phyloP scores from a whole-genome alignment of 2,888 invertebrate species.

The Hartigia nigra region DNA sequence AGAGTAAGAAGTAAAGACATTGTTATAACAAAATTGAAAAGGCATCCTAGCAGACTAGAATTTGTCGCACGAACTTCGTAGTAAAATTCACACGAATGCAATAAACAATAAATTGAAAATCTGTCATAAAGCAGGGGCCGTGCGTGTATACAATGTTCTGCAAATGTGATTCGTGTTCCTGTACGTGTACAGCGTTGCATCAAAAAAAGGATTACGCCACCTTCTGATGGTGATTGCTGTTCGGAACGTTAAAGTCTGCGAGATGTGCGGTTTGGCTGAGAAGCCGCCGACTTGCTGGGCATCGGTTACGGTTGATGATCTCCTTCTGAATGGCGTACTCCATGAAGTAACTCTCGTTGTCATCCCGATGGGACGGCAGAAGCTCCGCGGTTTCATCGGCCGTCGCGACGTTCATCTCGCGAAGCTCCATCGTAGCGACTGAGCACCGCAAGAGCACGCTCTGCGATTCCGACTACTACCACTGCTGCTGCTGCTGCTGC shows the following conservation, averaged over 20 bases:
- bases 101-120: too few relatives aligned
- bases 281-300: slow-evolving; percentile 54
- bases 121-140: too few relatives aligned
- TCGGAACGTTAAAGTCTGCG: slow-evolving; percentile 44
- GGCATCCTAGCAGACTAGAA: too few relatives aligned
- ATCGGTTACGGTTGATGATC: slow-evolving; percentile 57
- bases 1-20: too few relatives aligned
- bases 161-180: too few relatives aligned
- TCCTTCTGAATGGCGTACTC: slow-evolving; percentile 59
- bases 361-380: slow-evolving; percentile 45
- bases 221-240: slow-evolving; percentile 42
- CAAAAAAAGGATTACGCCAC: neutral
- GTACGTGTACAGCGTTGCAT: neutral
- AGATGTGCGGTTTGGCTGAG: slow-evolving; percentile 49
- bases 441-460: slow-evolving; percentile 5
- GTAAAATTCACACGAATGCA: too few relatives aligned
- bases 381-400: slow-evolving; percentile 55
- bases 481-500: too few relatives aligned
- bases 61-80: too few relatives aligned
- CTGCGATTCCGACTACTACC: neutral
- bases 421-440: slow-evolving; percentile 53
- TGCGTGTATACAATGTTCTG: too few relatives aligned
- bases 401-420: slow-evolving; percentile 49
- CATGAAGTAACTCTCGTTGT: slow-evolving; percentile 56
- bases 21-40: too few relatives aligned